phyloP scores from a whole-genome alignment of 1,140 invertebrate species.

The Papilio aristodemus region DNA sequence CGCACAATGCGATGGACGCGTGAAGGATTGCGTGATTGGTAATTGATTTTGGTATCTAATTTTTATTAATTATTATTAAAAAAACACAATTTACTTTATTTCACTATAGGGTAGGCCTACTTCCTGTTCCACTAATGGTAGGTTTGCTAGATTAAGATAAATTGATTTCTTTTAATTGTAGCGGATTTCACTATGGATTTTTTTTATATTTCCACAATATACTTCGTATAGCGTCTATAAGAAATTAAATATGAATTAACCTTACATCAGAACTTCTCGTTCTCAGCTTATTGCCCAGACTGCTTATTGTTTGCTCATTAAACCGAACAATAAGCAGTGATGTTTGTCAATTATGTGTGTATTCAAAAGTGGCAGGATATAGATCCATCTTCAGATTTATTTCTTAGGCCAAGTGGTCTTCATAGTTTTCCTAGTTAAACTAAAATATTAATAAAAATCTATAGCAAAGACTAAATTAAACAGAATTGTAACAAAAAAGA shows the following conservation, averaged over 20 bases:
- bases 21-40: constrained; percentile 16
- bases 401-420: background rate
- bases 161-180: background rate
- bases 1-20: constrained; percentile 11
- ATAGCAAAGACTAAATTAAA: background rate
- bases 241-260: background rate
- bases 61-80: constrained; percentile 22
- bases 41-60: constrained; percentile 25
- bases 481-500: constrained; percentile 8
- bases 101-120: background rate
- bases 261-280: too few species aligned
- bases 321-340: too few species aligned
- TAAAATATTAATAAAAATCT: background rate
- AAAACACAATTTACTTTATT: background rate
- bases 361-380: too few species aligned
- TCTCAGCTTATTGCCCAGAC: too few species aligned
- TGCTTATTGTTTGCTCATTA: too few species aligned
- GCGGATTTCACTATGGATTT: background rate
- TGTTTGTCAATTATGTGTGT: too few species aligned
- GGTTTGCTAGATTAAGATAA: background rate
- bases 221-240: background rate
- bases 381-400: too few species aligned
- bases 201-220: background rate
- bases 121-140: constrained; percentile 8
- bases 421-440: background rate